Conservation (phyloP, 2,113 vertebrate genomes). For the Chaetodon trifascialis region DNA sequence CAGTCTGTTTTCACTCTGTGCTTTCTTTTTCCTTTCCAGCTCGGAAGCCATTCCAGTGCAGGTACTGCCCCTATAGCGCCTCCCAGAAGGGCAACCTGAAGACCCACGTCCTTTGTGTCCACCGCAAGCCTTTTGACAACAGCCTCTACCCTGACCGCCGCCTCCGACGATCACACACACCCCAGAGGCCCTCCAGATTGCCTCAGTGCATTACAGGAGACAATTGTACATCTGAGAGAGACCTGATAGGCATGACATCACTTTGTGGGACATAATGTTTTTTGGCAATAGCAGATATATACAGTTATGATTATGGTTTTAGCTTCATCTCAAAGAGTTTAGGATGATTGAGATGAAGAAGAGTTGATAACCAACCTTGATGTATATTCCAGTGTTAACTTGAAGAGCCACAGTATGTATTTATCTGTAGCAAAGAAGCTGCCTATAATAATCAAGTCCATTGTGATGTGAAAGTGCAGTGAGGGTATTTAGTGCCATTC, state of each 20-base stretch:
- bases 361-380: conserved; percentile 66
- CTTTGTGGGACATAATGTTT: conserved; percentile 81
- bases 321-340: conserved; percentile 64
- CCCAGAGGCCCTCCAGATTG: conserved; percentile 66
- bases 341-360: conserved; percentile 63
- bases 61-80: conserved; percentile 95
- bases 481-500: conserved; percentile 58
- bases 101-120: conserved; percentile 96
- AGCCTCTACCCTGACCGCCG: conserved; percentile 95
- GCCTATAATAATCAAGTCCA: conserved; percentile 82
- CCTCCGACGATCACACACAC: conserved; percentile 90
- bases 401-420: conserved; percentile 82
- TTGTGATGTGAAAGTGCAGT: conserved; percentile 81
- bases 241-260: conserved; percentile 65
- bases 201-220: conserved; percentile 65
- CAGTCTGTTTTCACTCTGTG: neutral
- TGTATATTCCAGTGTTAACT: conserved; percentile 84
- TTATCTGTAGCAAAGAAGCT: conserved; percentile 80
- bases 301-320: conserved; percentile 70
- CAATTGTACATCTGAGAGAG: conserved; percentile 48
- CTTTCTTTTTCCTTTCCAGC: conserved; percentile 79
- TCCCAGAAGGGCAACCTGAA: conserved; percentile 98
- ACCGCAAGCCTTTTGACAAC: conserved; percentile 97
- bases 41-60: conserved; percentile 94
- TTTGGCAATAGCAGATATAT: conserved; percentile 69